Evolutionary conservation across 1,140 invertebrate species (phyloP).

Genomic region (Plectrocnemia conspersa): DNA sequence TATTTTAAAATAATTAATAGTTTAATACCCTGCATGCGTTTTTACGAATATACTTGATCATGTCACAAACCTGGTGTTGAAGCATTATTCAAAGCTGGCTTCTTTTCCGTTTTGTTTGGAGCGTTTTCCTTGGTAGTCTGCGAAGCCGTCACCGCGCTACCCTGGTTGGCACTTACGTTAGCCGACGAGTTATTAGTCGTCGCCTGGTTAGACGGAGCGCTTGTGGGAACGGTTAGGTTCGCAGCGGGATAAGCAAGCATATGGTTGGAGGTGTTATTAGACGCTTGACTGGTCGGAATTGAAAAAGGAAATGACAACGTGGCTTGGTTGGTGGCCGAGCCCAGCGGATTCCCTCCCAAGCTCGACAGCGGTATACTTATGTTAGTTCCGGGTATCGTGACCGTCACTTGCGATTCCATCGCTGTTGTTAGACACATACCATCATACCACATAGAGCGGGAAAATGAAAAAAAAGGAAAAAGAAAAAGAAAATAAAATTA

Average conservation of each 20-base stretch:
- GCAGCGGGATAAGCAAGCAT: conserved; percentile 49
- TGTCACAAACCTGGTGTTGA: conserved; percentile 30
- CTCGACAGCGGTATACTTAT: conserved; percentile 53
- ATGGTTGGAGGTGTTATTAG: conserved; percentile 29
- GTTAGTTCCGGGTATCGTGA: conserved; percentile 56
- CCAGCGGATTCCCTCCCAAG: conserved; percentile 28
- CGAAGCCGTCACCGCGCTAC: conserved; percentile 14
- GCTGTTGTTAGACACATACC: conserved; percentile 39
- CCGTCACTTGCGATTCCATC: conserved; percentile 50
- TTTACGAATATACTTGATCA: too few species aligned
- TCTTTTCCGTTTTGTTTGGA: conserved; percentile 25
- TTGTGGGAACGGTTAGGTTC: conserved; percentile 51
- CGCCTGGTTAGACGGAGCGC: conserved; percentile 26
- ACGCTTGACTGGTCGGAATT: conserved; percentile 14
- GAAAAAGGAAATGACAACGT: conserved; percentile 21
- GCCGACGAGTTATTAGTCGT: conserved; percentile 25
- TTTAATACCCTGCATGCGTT: too few species aligned
- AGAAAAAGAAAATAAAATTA: conserved; percentile 36
- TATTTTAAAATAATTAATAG: too few species aligned
- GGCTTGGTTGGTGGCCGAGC: conserved; percentile 36
- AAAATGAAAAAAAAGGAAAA: conserved; percentile 30
- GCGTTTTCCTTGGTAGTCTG: conserved; percentile 12
- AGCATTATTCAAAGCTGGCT: conserved; percentile 25
- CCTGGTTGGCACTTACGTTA: conserved; percentile 30
- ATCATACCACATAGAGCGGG: conserved; percentile 25